Percentiles rank a stretch among this genome's conserved stretches.
phyloP scores from a whole-genome alignment of 2,888 invertebrate genomes.

The Drosophila paranaensis region DNA sequence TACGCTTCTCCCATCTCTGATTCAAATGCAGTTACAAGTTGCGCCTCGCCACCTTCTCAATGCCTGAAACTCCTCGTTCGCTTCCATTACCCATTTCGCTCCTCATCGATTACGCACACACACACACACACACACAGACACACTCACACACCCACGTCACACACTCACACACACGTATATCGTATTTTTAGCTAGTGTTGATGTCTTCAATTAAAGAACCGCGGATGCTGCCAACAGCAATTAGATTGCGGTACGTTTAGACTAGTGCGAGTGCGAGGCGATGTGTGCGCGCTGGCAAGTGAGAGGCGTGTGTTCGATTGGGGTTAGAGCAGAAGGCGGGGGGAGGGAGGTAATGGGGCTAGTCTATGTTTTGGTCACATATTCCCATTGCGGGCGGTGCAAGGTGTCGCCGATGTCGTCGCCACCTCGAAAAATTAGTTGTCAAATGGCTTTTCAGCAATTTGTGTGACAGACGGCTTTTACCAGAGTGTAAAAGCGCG shows the following conservation, averaged over 20 bases:
- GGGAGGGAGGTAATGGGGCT: too few species aligned
- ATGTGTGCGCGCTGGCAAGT: conserved; percentile 41
- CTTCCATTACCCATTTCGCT: conserved; percentile 47
- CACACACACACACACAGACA: conserved; percentile 14
- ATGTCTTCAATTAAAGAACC: conserved; percentile 84
- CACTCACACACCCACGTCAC: conserved; percentile 16
- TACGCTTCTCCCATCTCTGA: conserved; percentile 9
- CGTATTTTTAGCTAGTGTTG: conserved; percentile 81
- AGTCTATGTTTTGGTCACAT: background rate
- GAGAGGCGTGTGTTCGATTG: conserved; percentile 10
- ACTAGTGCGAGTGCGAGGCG: conserved; percentile 67
- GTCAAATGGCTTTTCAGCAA: conserved; percentile 69
- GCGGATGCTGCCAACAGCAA: conserved; percentile 78
- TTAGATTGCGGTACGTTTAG: conserved; percentile 76
- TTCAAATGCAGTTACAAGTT: conserved; percentile 39
- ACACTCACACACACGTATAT: conserved; percentile 7
- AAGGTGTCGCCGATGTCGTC: conserved; percentile 60
- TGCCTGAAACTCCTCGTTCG: conserved; percentile 23
- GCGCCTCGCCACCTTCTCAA: conserved; percentile 38
- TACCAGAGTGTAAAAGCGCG: conserved; percentile 50
- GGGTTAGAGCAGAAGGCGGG: background rate
- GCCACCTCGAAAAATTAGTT: conserved; percentile 72
- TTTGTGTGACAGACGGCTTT: conserved; percentile 73
- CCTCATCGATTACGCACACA: conserved; percentile 58
- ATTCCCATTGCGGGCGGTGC: conserved; percentile 36